Conservation (phyloP, 2,113 vertebrate genomes). For the Onychostruthus taczanowskii region DNA sequence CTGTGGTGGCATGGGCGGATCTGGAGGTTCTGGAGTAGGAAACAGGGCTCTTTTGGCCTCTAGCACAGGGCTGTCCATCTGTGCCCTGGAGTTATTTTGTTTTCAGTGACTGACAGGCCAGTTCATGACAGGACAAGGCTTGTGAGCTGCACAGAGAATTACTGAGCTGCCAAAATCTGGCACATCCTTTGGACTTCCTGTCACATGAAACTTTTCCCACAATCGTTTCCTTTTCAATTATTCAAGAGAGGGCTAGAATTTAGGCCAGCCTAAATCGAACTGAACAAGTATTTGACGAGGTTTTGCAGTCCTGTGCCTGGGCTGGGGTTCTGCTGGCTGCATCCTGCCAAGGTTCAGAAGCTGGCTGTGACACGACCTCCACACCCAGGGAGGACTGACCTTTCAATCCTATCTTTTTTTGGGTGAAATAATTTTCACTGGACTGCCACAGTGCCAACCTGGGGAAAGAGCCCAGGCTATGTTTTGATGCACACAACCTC, state of each 20-base stretch:
- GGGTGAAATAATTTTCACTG: background rate
- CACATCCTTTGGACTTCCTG: background rate
- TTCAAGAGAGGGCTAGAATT: background rate
- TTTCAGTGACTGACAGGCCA: background rate
- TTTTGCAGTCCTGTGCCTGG: background rate
- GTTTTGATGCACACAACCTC: background rate
- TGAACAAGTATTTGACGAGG: background rate
- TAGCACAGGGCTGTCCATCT: background rate
- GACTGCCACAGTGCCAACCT: background rate
- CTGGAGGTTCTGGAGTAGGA: background rate
- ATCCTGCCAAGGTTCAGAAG: background rate
- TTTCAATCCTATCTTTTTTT: fast-evolving
- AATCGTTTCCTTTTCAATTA: background rate
- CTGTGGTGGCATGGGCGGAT: background rate
- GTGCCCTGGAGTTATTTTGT: background rate
- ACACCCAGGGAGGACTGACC: background rate
- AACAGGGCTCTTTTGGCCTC: background rate
- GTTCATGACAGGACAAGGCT: background rate
- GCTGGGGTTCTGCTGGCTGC: background rate
- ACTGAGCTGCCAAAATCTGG: background rate
- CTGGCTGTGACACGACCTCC: background rate
- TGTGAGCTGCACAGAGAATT: background rate
- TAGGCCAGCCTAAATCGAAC: background rate
- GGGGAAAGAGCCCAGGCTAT: too few species aligned
- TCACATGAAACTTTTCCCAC: background rate